These are phyloP conservation scores for Stomorhina lunata DNA, from an alignment of 2,888 invertebrate genomes.

Conservation along the genomic window DNA sequence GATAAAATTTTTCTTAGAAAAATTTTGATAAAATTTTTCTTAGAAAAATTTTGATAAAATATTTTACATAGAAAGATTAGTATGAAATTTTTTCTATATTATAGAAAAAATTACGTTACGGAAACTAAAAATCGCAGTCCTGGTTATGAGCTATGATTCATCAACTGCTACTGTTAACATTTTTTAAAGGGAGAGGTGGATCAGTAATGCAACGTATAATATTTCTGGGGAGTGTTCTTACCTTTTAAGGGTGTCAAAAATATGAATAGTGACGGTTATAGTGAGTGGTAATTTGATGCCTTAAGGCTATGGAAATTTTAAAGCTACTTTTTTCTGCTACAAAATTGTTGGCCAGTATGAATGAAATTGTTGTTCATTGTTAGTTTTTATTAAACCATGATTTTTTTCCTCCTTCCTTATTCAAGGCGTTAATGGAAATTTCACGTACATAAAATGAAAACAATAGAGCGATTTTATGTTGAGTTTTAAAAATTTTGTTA, in stretches of 20 bases:
- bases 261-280: not conserved
- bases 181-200: not conserved
- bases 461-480: slow-evolving; percentile 19
- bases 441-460: slow-evolving; percentile 38
- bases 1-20: too few relatives aligned
- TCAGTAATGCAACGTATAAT: not conserved
- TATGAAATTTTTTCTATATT: too few relatives aligned
- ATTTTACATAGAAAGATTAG: too few relatives aligned
- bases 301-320: slow-evolving; percentile 20
- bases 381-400: slow-evolving; percentile 4
- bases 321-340: slow-evolving; percentile 17
- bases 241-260: not conserved
- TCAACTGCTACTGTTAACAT: not conserved
- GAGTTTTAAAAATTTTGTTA: not conserved
- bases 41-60: too few relatives aligned
- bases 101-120: too few relatives aligned
- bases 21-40: too few relatives aligned
- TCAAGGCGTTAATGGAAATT: slow-evolving; percentile 20
- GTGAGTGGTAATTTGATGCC: not conserved
- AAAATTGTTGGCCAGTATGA: not conserved
- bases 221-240: not conserved
- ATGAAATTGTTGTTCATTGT: not conserved
- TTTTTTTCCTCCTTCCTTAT: slow-evolving; percentile 18
- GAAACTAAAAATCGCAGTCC: too few relatives aligned
- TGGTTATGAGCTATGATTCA: slow-evolving; percentile 35